phyloP scores from a whole-genome alignment of 2,113 vertebrate genomes.

The Onychostruthus taczanowskii region DNA sequence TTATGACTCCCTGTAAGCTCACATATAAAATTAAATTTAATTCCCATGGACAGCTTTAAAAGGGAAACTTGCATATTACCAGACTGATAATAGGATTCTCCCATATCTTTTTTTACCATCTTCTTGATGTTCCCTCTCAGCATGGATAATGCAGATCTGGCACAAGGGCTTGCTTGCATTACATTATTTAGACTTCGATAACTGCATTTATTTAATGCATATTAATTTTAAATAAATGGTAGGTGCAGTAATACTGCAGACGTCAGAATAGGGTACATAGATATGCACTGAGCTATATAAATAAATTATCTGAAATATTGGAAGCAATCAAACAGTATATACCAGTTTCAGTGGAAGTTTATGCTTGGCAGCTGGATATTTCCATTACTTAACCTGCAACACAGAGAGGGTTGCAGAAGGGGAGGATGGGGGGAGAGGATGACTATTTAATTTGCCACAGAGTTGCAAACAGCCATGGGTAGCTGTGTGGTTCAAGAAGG shows the following conservation, averaged over 20 bases:
- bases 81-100: not conserved
- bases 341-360: not conserved
- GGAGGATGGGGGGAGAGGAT: not conserved
- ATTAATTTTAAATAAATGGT: slow-evolving; percentile 13
- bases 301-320: not conserved
- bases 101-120: not conserved
- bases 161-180: not conserved
- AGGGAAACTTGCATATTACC: not conserved
- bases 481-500: not conserved
- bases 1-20: not conserved
- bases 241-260: not conserved
- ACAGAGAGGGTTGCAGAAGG: not conserved
- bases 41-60: not conserved
- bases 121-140: not conserved
- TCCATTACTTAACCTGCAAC: not conserved
- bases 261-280: not conserved
- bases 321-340: not conserved
- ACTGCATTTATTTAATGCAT: not conserved
- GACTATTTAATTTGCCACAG: not conserved
- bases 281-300: not conserved
- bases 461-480: not conserved
- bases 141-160: not conserved
- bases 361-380: not conserved
- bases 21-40: not conserved
- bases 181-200: not conserved